These are phyloP conservation scores for Sycobia sp. DNA, from an alignment of 1,140 invertebrate genomes.

Conservation along the genomic window DNA sequence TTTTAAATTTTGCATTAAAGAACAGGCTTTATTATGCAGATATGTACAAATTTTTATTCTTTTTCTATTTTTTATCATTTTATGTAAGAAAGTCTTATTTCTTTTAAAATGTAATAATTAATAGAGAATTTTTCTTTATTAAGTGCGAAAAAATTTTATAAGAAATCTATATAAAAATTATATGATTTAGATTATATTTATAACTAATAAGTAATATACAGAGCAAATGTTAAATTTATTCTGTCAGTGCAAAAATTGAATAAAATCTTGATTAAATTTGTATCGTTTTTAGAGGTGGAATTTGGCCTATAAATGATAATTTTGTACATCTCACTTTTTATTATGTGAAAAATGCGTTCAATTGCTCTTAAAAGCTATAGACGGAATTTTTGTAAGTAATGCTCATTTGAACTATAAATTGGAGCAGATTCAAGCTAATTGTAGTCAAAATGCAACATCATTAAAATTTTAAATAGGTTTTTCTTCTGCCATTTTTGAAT, in stretches of 20 bases:
- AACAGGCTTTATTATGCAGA: slow-evolving; percentile 20
- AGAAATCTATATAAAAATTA: slow-evolving; percentile 19
- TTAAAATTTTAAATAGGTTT: slow-evolving; percentile 18
- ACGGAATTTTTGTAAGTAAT: slow-evolving; percentile 20
- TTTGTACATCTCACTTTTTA: neutral
- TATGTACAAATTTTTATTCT: slow-evolving; percentile 25
- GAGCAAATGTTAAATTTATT: slow-evolving; percentile 23
- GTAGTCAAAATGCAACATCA: slow-evolving; percentile 26
- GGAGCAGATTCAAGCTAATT: slow-evolving; percentile 4
- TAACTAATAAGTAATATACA: slow-evolving; percentile 16
- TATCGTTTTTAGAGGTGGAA: slow-evolving; percentile 11
- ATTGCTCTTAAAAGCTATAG: neutral
- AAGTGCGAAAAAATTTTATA: slow-evolving; percentile 21
- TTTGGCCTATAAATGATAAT: slow-evolving; percentile 14
- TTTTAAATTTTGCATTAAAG: slow-evolving; percentile 21
- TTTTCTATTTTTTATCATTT: slow-evolving; percentile 24
- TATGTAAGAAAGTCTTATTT: slow-evolving; percentile 24
- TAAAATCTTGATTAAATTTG: slow-evolving; percentile 6
- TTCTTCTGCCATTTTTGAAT: slow-evolving; percentile 18
- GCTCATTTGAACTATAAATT: slow-evolving; percentile 8
- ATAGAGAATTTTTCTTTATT: slow-evolving; percentile 15
- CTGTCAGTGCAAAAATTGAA: neutral
- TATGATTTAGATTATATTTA: slow-evolving; percentile 28
- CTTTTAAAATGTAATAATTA: slow-evolving; percentile 17
- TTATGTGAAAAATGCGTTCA: slow-evolving; percentile 2